Conservation (phyloP, 2,113 vertebrate species). For the Spea multiplicata region DNA sequence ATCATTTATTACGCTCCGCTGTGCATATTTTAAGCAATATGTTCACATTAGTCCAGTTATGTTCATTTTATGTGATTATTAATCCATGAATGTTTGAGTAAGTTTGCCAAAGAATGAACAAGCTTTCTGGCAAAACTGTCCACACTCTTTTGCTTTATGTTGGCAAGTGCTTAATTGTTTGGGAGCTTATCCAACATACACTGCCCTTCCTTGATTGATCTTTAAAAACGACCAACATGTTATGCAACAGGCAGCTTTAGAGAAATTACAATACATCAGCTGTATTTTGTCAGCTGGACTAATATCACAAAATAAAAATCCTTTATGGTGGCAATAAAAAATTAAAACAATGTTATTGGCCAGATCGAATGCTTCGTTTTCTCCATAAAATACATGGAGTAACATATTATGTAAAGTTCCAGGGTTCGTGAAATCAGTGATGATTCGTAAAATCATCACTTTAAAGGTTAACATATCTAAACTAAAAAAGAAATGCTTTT, state of each 20-base stretch:
- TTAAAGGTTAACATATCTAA: constrained; percentile 74
- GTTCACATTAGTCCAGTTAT: constrained; percentile 41
- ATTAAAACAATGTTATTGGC: constrained; percentile 48
- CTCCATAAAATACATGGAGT: constrained; percentile 55
- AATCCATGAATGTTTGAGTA: constrained; percentile 54
- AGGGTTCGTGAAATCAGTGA: constrained; percentile 63
- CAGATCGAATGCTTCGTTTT: constrained; percentile 59
- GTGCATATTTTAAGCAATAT: constrained; percentile 50
- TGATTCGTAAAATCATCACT: constrained; percentile 67
- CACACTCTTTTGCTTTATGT: constrained; percentile 53
- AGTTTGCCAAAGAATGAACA: constrained; percentile 55
- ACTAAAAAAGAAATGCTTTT: constrained; percentile 72
- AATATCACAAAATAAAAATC: constrained; percentile 54
- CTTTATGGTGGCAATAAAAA: constrained; percentile 59
- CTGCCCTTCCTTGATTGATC: constrained; percentile 60
- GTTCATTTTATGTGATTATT: constrained; percentile 53
- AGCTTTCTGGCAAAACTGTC: constrained; percentile 50
- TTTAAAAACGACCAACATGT: constrained; percentile 54
- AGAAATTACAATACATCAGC: constrained; percentile 58
- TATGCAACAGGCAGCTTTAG: constrained; percentile 57
- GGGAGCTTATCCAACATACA: constrained; percentile 55
- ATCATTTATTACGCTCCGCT: constrained; percentile 23
- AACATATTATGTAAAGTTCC: constrained; percentile 56
- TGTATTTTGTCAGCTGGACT: constrained; percentile 60
- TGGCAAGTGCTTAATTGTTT: constrained; percentile 61